phyloP scores from a whole-genome alignment of 2,113 vertebrate genomes.

The Nycticorax nycticorax region DNA sequence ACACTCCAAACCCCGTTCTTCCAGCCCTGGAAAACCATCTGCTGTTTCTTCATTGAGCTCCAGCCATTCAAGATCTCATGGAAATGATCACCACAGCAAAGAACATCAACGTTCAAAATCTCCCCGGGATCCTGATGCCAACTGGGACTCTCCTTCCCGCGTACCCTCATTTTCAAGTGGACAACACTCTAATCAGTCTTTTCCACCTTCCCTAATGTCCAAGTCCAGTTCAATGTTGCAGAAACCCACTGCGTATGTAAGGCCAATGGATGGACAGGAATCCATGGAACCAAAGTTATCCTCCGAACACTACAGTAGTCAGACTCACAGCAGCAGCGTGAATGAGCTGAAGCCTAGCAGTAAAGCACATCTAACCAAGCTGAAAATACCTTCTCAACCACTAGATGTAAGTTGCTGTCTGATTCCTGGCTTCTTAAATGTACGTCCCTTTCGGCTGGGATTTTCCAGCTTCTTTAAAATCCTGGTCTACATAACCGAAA shows the following conservation, averaged over 20 bases:
- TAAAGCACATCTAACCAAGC: constrained; percentile 94
- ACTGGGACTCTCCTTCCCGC: constrained; percentile 95
- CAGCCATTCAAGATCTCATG: constrained; percentile 85
- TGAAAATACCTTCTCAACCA: constrained; percentile 95
- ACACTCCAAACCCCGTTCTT: constrained; percentile 89
- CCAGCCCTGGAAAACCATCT: constrained; percentile 83
- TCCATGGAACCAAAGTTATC: constrained; percentile 91
- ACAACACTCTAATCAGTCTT: constrained; percentile 90
- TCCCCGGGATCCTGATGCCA: constrained; percentile 91
- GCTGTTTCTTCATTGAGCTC: constrained; percentile 86
- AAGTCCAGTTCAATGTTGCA: constrained; percentile 94
- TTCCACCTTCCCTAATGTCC: constrained; percentile 94
- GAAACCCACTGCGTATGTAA: constrained; percentile 97
- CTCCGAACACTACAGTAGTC: constrained; percentile 87
- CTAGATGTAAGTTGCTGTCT: constrained; percentile 82
- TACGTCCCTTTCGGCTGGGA: neutral
- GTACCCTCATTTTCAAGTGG: constrained; percentile 89
- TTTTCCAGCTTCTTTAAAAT: neutral
- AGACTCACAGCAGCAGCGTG: constrained; percentile 84
- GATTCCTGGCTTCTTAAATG: neutral
- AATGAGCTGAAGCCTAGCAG: constrained; percentile 91
- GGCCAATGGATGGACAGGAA: constrained; percentile 98
- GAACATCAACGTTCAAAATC: constrained; percentile 95
- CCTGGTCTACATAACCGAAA: neutral
- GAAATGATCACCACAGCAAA: constrained; percentile 88